Evolutionary conservation across 92 coral and sea anemone genomes (phyloP).

Genomic region (Ricordea florida): DNA sequence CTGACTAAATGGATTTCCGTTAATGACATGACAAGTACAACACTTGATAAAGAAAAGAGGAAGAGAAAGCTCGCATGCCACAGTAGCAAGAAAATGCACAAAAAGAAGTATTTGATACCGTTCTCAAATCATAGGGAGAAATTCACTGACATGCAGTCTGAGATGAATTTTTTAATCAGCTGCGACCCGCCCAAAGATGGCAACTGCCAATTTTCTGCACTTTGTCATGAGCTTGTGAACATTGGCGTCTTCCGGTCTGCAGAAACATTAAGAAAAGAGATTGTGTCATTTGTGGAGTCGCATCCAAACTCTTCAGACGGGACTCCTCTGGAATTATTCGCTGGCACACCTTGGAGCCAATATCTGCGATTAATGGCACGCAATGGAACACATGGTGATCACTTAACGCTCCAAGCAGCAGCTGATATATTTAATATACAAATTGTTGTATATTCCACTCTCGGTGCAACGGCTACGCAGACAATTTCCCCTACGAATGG

Average conservation of each 20-base stretch:
- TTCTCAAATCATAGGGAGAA: constrained; percentile 30
- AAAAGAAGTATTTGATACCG: constrained; percentile 21
- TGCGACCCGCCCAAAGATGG: constrained; percentile 41
- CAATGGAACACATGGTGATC: constrained; percentile 47
- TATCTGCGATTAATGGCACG: constrained; percentile 18
- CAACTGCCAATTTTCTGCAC: constrained; percentile 31
- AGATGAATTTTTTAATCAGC: constrained; percentile 1
- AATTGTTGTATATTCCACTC: too few species aligned
- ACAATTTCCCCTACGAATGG: too few species aligned
- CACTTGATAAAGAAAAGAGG: constrained; percentile 10
- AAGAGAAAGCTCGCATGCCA: constrained; percentile 8
- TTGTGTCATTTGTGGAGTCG: not conserved
- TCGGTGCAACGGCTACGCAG: not conserved
- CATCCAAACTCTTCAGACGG: constrained; percentile 16
- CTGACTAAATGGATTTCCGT: constrained; percentile 34
- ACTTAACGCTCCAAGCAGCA: constrained; percentile 50
- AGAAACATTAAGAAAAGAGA: not conserved
- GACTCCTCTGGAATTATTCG: constrained; percentile 7
- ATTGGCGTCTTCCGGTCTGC: constrained; percentile 7
- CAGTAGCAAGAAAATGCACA: constrained; percentile 31
- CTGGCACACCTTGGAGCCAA: constrained; percentile 12
- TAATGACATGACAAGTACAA: constrained; percentile 7
- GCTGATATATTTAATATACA: constrained; percentile 11
- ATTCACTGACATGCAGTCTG: constrained; percentile 13
- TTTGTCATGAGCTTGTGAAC: constrained; percentile 39